Evolutionary conservation across 1,140 invertebrate genomes (phyloP).

Genomic region (Potamilus streckersoni): DNA sequence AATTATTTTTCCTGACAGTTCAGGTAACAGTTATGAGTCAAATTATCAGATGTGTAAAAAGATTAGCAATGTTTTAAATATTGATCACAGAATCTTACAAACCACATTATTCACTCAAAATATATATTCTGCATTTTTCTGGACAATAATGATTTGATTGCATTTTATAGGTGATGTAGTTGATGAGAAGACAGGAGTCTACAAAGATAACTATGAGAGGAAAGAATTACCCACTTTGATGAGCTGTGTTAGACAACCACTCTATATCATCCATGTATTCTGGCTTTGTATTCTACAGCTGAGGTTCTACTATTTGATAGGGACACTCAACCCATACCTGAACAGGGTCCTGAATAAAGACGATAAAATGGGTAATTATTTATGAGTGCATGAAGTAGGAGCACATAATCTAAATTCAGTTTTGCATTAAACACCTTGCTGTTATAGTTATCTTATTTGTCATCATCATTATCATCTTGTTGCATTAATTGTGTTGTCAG

Average conservation of each 20-base stretch:
- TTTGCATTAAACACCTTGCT: neutral
- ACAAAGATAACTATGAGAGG: neutral
- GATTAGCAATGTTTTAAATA: no score
- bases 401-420: neutral
- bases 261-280: conserved; percentile 40
- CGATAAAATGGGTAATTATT: conserved; percentile 23
- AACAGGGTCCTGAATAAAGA: conserved; percentile 23
- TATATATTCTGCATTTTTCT: no score
- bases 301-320: conserved; percentile 48
- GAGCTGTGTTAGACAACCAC: conserved; percentile 33
- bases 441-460: neutral
- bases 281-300: conserved; percentile 51
- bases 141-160: no score
- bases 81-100: no score
- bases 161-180: no score
- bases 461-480: neutral
- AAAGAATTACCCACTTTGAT: conserved; percentile 23
- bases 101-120: no score
- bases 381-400: neutral
- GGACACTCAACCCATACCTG: conserved; percentile 42
- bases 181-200: no score
- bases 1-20: no score
- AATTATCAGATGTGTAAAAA: no score
- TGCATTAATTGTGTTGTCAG: neutral
- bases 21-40: no score